These are phyloP conservation scores for Polylopha cassiicola DNA, from an alignment of 2,888 invertebrate species.

Conservation along the genomic window DNA sequence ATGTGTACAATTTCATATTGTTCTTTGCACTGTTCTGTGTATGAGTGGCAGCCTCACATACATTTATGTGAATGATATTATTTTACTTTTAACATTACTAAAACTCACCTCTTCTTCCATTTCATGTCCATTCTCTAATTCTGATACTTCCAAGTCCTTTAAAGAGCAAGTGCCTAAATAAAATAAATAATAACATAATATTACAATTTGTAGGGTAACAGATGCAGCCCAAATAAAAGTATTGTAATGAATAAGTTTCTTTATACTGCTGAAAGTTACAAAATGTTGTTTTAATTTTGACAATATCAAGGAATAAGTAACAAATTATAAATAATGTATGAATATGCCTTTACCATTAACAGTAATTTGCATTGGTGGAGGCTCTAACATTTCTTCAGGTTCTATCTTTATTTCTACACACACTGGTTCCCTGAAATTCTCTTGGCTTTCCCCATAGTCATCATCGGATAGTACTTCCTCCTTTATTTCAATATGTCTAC, in stretches of 20 bases:
- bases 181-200: neutral
- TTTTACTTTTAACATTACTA: neutral
- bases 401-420: conserved; percentile 61
- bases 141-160: conserved; percentile 1
- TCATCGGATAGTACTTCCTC: conserved; percentile 58
- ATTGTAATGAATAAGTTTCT: too few relatives aligned
- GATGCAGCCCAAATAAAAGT: too few relatives aligned
- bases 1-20: too few relatives aligned
- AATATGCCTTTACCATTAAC: conserved; percentile 39
- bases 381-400: conserved; percentile 51
- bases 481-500: conserved; percentile 50
- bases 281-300: too few relatives aligned
- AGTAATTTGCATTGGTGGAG: conserved; percentile 32
- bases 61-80: too few relatives aligned
- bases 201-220: too few relatives aligned
- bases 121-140: conserved; percentile 23
- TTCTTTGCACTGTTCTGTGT: too few relatives aligned
- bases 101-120: conserved; percentile 23
- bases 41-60: too few relatives aligned
- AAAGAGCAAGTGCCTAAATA: conserved; percentile 16
- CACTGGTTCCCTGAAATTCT: conserved; percentile 11
- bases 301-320: too few relatives aligned
- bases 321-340: neutral
- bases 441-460: conserved; percentile 35
- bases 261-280: too few relatives aligned